A percentile compares a stretch with the other conserved stretches of the same genome.
Evolutionary conservation across 2,113 vertebrate genomes (phyloP).

Genomic region (Clarias batrachus): DNA sequence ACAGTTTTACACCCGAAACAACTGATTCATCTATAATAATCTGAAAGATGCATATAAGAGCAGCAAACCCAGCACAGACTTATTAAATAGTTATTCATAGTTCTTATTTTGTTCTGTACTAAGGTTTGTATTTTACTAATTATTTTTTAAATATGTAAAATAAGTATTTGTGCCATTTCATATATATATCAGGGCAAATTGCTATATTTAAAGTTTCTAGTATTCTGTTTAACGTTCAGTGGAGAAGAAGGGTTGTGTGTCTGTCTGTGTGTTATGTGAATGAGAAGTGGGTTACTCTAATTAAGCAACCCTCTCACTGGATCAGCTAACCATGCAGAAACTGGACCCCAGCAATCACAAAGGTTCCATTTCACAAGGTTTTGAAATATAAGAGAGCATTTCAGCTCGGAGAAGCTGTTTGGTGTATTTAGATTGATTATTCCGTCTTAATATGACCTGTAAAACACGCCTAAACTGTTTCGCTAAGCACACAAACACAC

Average conservation of each 20-base stretch:
- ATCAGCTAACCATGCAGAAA: not conserved
- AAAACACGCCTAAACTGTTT: conserved; percentile 3
- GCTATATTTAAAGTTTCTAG: not conserved
- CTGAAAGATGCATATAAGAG: not conserved
- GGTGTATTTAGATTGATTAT: not conserved
- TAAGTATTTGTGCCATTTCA: no score
- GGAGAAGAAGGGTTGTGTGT: not conserved
- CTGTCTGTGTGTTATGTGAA: not conserved
- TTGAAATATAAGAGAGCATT: not conserved
- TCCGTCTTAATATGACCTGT: not conserved
- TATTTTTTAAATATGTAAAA: no score
- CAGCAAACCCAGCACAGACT: not conserved
- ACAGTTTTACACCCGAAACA: no score
- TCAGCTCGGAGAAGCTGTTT: not conserved
- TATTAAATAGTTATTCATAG: not conserved
- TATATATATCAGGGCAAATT: no score
- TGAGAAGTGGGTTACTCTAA: not conserved
- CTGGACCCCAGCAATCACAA: not conserved
- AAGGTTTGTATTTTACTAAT: not conserved
- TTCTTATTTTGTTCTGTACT: not conserved
- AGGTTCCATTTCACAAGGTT: not conserved
- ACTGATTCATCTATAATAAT: not conserved
- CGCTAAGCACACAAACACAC: not conserved
- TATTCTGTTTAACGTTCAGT: not conserved
- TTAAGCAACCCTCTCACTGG: not conserved